phyloP scores from a whole-genome alignment of 2,888 invertebrate genomes.

The Schizotus pectinicornis region DNA sequence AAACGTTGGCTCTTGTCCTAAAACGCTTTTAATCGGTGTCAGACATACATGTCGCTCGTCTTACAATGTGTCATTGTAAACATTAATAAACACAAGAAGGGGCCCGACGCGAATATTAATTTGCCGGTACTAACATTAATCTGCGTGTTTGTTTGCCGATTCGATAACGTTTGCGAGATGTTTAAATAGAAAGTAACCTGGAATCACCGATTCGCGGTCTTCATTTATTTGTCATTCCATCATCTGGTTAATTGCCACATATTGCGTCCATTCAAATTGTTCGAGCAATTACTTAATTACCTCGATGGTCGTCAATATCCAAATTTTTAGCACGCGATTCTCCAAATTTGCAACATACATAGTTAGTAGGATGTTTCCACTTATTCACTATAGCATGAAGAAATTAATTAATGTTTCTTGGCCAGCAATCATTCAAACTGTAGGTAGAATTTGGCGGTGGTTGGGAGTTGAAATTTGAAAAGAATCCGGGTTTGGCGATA shows the following conservation, averaged over 20 bases:
- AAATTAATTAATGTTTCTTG: too few species aligned
- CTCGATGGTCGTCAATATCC: too few species aligned
- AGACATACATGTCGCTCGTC: constrained; percentile 13
- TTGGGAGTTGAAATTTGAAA: too few species aligned
- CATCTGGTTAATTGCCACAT: not conserved
- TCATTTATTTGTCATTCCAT: not conserved
- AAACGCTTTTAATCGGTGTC: constrained; percentile 21
- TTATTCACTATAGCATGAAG: too few species aligned
- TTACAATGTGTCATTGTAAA: constrained; percentile 16
- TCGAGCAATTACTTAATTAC: too few species aligned
- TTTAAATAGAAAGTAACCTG: constrained; percentile 11
- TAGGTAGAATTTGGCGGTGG: too few species aligned
- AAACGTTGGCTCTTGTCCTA: constrained; percentile 10
- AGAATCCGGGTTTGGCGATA: too few species aligned
- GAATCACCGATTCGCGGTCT: constrained; percentile 7
- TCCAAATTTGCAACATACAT: too few species aligned
- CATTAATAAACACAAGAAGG: not conserved
- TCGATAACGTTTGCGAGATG: constrained; percentile 6
- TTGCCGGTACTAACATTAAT: not conserved
- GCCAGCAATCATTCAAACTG: too few species aligned
- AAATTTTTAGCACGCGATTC: too few species aligned
- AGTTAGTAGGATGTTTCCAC: too few species aligned
- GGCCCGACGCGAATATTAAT: not conserved
- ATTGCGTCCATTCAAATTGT: too few species aligned
- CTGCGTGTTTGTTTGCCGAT: constrained; percentile 3